These are phyloP conservation scores for Melipona quadrifasciata DNA, from an alignment of 1,140 invertebrate species.

Conservation along the genomic window DNA sequence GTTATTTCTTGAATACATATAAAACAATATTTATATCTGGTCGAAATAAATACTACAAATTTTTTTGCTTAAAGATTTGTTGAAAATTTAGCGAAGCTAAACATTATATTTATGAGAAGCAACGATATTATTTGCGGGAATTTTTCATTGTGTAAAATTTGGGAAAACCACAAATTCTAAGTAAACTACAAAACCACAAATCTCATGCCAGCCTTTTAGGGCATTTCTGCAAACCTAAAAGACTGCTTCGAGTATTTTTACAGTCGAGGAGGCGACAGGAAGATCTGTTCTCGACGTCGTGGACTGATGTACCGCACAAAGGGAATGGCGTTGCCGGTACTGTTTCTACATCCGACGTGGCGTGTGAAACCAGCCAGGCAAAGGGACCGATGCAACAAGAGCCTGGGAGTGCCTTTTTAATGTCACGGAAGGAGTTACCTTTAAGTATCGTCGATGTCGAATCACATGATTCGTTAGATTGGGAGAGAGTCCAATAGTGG, in stretches of 20 bases:
- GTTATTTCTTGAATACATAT: too few species aligned
- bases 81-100: too few species aligned
- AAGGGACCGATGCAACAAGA: slow-evolving; percentile 63
- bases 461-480: slow-evolving; percentile 64
- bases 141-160: too few species aligned
- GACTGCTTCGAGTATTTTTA: background rate
- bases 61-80: too few species aligned
- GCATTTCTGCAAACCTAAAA: too few species aligned
- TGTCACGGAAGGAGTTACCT: slow-evolving; percentile 68
- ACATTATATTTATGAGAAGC: too few species aligned
- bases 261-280: slow-evolving; percentile 4
- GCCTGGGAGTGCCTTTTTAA: slow-evolving; percentile 67
- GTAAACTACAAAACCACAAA: too few species aligned
- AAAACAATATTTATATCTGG: too few species aligned
- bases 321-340: slow-evolving; percentile 42
- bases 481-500: slow-evolving; percentile 54
- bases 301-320: slow-evolving; percentile 51
- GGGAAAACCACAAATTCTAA: too few species aligned
- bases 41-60: too few species aligned
- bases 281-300: slow-evolving; percentile 25
- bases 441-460: slow-evolving; percentile 64
- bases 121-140: too few species aligned
- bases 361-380: slow-evolving; percentile 62
- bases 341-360: slow-evolving; percentile 63
- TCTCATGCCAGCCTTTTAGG: too few species aligned